A percentile compares a stretch with the other conserved stretches of the same genome.
phyloP scores from a whole-genome alignment of 2,888 invertebrate genomes.

The Galerucella calmariensis region DNA sequence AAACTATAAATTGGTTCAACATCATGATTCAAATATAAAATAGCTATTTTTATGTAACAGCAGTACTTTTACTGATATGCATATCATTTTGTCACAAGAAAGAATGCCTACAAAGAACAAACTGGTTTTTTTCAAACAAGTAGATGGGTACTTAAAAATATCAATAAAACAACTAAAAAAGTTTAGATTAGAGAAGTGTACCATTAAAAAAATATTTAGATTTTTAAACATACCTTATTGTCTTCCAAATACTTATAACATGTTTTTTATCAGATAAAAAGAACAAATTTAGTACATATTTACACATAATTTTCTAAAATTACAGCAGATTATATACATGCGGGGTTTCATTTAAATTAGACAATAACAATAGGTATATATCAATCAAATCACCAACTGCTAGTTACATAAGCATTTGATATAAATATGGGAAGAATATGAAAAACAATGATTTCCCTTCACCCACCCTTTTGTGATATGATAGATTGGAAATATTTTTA shows the following conservation, averaged over 20 bases:
- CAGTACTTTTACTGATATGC: slow-evolving; percentile 27
- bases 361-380: not conserved
- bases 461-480: no score
- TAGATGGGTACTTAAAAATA: not conserved
- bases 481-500: not conserved
- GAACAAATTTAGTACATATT: slow-evolving; percentile 48
- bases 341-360: slow-evolving; percentile 16
- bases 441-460: not conserved
- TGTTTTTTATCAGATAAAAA: slow-evolving; percentile 42
- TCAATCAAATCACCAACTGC: not conserved
- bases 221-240: slow-evolving; percentile 50
- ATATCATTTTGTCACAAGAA: slow-evolving; percentile 18
- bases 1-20: slow-evolving; percentile 26
- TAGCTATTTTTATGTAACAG: slow-evolving; percentile 6
- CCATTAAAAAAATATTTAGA: slow-evolving; percentile 34
- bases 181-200: slow-evolving; percentile 20
- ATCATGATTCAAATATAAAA: slow-evolving; percentile 16
- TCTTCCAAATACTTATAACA: slow-evolving; percentile 56
- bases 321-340: slow-evolving; percentile 43
- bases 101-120: slow-evolving; percentile 16
- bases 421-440: not conserved
- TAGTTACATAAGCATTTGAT: not conserved
- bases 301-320: slow-evolving; percentile 43
- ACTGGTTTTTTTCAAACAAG: slow-evolving; percentile 11
- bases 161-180: not conserved